These are phyloP conservation scores for Megaustenia siamemsis DNA, from an alignment of 2,888 invertebrate genomes.

Conservation along the genomic window DNA sequence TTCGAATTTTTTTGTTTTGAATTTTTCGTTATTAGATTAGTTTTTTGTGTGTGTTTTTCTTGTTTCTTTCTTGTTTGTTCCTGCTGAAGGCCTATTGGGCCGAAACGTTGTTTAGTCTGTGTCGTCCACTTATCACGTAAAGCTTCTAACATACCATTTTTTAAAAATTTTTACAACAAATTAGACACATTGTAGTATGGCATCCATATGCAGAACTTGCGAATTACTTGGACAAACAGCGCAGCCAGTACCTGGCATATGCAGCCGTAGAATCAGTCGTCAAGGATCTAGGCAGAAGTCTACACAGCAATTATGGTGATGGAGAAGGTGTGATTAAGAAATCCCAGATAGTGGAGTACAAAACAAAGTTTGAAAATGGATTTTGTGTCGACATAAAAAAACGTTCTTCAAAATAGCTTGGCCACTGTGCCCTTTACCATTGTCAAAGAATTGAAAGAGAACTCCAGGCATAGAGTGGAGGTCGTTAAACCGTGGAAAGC, in stretches of 20 bases:
- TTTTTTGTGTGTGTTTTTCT: too few species aligned
- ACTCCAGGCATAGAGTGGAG: neutral
- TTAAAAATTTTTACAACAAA: too few species aligned
- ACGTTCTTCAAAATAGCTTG: conserved; percentile 45
- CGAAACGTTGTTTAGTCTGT: too few species aligned
- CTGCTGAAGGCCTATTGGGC: too few species aligned
- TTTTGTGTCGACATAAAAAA: conserved; percentile 63
- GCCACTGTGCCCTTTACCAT: conserved; percentile 51
- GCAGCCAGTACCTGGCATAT: conserved; percentile 62
- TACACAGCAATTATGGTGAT: conserved; percentile 61
- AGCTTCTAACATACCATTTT: too few species aligned
- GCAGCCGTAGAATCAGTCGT: conserved; percentile 68
- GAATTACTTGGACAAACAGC: conserved; percentile 50
- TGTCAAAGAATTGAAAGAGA: neutral
- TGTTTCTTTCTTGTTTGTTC: too few species aligned
- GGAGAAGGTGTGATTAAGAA: conserved; percentile 65
- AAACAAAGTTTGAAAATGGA: conserved; percentile 66
- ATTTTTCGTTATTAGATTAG: too few species aligned
- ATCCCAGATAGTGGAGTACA: conserved; percentile 66
- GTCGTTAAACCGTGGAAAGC: conserved; percentile 51
- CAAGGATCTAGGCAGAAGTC: conserved; percentile 55
- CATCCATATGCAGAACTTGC: conserved; percentile 51
- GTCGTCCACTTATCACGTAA: too few species aligned
- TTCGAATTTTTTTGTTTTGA: too few species aligned
- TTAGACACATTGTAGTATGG: conserved; percentile 40